These are phyloP conservation scores for Nicator chloris DNA, from an alignment of 2,113 vertebrate species.

Conservation along the genomic window DNA sequence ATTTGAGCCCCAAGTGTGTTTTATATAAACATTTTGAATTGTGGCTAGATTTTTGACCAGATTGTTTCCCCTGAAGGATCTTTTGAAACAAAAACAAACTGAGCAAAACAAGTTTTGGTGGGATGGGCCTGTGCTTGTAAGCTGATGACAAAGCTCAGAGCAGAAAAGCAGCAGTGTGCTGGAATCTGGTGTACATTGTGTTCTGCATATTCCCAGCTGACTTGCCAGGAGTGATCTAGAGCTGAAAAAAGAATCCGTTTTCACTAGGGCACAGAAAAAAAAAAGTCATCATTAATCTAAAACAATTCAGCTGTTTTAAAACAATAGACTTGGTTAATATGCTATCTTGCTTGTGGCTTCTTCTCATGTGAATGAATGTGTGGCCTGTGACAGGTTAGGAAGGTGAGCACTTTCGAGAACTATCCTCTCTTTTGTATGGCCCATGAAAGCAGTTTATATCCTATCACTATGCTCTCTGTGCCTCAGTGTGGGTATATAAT, in stretches of 20 bases:
- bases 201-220: constrained; percentile 3
- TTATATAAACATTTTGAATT: constrained; percentile 53
- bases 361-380: background rate
- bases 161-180: background rate
- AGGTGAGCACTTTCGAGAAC: background rate
- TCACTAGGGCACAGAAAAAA: background rate
- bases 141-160: constrained; percentile 22
- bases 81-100: constrained; percentile 42
- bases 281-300: background rate
- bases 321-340: background rate
- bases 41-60: constrained; percentile 42
- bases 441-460: background rate
- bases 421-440: background rate
- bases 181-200: constrained; percentile 22
- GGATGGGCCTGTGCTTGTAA: background rate
- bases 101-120: constrained; percentile 33
- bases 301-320: background rate
- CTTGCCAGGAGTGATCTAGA: constrained; percentile 45
- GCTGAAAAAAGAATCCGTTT: background rate
- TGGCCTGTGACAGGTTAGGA: background rate
- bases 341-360: background rate
- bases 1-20: constrained; percentile 5
- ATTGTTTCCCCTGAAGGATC: constrained; percentile 29
- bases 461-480: background rate
- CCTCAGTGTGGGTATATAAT: background rate